Base-by-base conservation (phyloP, 2,888 invertebrate genomes). In the Eristalis tenax region DNA sequence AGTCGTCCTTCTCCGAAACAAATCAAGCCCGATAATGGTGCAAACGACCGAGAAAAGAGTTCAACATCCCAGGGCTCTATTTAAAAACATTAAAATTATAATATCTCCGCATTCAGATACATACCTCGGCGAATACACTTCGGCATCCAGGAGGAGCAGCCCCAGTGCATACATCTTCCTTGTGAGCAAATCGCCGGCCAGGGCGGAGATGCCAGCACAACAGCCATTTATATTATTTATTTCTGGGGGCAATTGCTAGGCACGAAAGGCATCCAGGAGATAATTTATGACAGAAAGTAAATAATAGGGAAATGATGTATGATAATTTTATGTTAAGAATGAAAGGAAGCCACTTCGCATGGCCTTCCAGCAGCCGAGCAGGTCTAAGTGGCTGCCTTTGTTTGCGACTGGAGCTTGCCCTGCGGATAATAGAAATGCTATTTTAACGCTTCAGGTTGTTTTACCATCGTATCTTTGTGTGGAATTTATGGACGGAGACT, bases 321-420 rank as follows among this genome's bases (percentile, higher is more conserved):
- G 86, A 86, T 86, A 86, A 86, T 86, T 86, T 86, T 86, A 86
- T 86, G 86, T 82, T 83, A 75, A 82, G 78, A 83, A 86, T 86
- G 78, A 86, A 83, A 65, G 75, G 78, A 83, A 83, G 74, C 74
- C 83, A 86, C 86, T 86, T 78, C 38, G 86, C 63, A 65, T 57
- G 70, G 78, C 71, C 71, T 78, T 71, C 63, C 57, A 74, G 43
- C 28, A 63, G 13, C 28, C 73, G 38, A 18, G 59, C 28, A 43
- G 50, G 43, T 81, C 78, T 75, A 66, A 82, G 78, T 82, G 82
- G 82, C 43, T 78, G 82, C 70, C 75, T 82, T 82, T 78, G 70
- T 78, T 70, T 38, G 70, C 35, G 74, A 75, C 74, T 61, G 69
- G 56, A 75, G 69, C 64, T 70, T 86, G 56, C 38, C 66, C 74